Evolutionary conservation across 2,797 vertebrate genomes (phyloP), one percentile per base, ranked within the genome.

Genomic region (Odontamblyopus lacepedii): DNA sequence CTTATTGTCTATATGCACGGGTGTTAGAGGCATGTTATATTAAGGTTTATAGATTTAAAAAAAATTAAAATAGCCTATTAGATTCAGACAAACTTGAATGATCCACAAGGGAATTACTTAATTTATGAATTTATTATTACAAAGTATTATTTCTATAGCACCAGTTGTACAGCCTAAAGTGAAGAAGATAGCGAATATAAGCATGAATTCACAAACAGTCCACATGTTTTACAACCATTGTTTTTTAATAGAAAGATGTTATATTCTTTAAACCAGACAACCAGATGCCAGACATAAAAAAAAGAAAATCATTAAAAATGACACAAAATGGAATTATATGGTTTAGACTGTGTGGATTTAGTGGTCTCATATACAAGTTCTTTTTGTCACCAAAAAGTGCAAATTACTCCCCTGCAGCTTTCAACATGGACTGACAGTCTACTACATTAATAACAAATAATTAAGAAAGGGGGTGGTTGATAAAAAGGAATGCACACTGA

Each of bases 241-340:
- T 89, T 90, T 93, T 23, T 95, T 94, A 93, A 94, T 94, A 94
- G 92, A 95, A 94, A 94, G 91, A 92, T 92, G 91, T 93, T 92
- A 89, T 93, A 93, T 94, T 92, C 87, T 92, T 93, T 91, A 93
- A 94, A 94, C 91, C 92, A 94, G 91, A 92, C 87, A 91, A 91
- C 89, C 91, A 92, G 92, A 94, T 91, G 91, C 91, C 92, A 94
- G 93, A 94, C 92, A 92, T 92, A 90, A 94, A 92, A 94, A 91
- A 90, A 90, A 64, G 73, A 77, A 78, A 83, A 73, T 77, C 85
- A 74, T 75, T 85, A 83, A 89, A 81, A 78, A 77, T 73, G 81
- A 92, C 88, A 92, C 87, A 91, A 92, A 91, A 92, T 92, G 92
- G 91, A 95, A 93, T 94, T 91, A 92, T 87, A 93, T 92, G 91